phyloP scores from a whole-genome alignment of 2,113 vertebrate genomes.

The Caretta caretta region DNA sequence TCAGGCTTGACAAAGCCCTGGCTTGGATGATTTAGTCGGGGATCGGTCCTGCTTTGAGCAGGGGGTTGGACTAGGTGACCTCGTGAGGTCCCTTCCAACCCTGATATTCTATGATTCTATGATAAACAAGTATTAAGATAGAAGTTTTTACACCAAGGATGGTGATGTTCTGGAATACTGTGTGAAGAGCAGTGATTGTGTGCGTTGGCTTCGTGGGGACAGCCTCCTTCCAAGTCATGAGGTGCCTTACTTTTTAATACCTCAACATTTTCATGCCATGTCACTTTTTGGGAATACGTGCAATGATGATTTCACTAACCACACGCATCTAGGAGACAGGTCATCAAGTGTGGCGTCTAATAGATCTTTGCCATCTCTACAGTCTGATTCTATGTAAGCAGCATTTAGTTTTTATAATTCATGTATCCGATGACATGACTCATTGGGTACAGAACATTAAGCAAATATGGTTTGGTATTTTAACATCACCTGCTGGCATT shows the following conservation, averaged over 20 bases:
- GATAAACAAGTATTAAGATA: background rate
- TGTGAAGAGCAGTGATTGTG: background rate
- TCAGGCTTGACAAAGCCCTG: too few species aligned
- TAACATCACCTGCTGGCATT: background rate
- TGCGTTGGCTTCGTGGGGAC: background rate
- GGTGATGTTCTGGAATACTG: background rate
- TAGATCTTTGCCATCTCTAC: background rate
- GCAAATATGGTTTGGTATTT: rapidly evolving
- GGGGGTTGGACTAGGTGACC: too few species aligned
- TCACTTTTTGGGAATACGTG: background rate
- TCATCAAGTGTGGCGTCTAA: background rate
- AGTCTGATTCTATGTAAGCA: too few species aligned
- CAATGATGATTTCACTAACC: background rate
- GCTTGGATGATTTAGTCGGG: too few species aligned
- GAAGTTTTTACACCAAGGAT: background rate
- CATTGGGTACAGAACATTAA: background rate
- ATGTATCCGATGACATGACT: background rate
- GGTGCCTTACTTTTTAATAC: background rate
- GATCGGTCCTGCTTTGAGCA: too few species aligned
- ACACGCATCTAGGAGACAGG: background rate
- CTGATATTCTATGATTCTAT: too few species aligned
- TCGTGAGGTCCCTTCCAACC: too few species aligned
- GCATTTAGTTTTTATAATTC: background rate
- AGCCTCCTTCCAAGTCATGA: background rate
- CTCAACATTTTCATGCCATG: background rate